A percentile compares a stretch with the other conserved stretches of the same genome.
These are phyloP conservation scores for Entosphenus tridentatus DNA, from an alignment of 2,113 vertebrate species.

Conservation along the genomic window DNA sequence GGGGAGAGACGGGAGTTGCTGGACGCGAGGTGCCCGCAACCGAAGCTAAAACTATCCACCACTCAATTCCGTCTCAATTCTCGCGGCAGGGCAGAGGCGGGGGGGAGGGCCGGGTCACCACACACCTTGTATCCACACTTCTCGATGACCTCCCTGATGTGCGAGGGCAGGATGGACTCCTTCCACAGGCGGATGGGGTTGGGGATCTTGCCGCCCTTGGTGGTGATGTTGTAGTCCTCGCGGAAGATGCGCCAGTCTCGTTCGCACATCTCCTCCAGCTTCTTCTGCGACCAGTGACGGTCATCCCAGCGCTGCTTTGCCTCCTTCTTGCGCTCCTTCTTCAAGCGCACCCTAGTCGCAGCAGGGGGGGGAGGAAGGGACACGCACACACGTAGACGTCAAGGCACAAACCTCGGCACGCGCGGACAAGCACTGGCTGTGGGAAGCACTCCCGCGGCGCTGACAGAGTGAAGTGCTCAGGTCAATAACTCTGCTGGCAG, in stretches of 20 bases:
- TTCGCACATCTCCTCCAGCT: constrained; percentile 92
- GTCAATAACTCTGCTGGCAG: no score
- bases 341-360: constrained; percentile 38
- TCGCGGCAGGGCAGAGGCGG: neutral
- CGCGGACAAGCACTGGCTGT: no score
- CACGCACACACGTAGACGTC: no score
- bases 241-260: constrained; percentile 94
- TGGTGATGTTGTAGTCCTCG: constrained; percentile 94
- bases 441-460: no score
- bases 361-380: no score
- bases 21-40: no score
- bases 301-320: constrained; percentile 98
- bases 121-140: constrained; percentile 90
- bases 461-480: no score
- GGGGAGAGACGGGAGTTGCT: no score
- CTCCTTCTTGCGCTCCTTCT: constrained; percentile 85
- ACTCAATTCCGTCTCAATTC: neutral
- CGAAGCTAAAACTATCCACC: no score
- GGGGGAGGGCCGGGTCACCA: neutral
- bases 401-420: no score
- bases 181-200: constrained; percentile 98
- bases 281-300: constrained; percentile 95
- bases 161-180: constrained; percentile 59
- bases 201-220: constrained; percentile 91
- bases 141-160: constrained; percentile 93